A percentile compares a stretch with the other conserved stretches of the same genome.
Evolutionary conservation across 2,113 vertebrate genomes (phyloP).

Genomic region (Ovis aries): DNA sequence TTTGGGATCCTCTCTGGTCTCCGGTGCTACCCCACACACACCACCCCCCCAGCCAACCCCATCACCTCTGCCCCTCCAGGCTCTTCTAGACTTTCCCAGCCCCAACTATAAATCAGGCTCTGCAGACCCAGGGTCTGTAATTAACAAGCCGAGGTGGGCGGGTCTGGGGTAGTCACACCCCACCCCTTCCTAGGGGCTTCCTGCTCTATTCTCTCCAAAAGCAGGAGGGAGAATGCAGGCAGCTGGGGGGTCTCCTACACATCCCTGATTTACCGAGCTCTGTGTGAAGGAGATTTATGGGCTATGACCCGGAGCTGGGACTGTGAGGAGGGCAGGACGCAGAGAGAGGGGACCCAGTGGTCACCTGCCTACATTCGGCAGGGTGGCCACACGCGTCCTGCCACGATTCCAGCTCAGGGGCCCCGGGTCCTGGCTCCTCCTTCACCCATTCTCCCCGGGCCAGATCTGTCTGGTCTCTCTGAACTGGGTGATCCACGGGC

Average conservation of each 20-base stretch:
- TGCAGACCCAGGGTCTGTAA: slow-evolving; percentile 66
- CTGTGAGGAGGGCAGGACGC: neutral
- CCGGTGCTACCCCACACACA: neutral
- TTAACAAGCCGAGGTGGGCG: slow-evolving; percentile 53
- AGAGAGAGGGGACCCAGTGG: neutral
- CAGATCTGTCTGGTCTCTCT: fast-evolving
- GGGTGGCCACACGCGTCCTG: neutral
- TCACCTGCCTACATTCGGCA: slow-evolving; percentile 59
- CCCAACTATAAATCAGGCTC: slow-evolving; percentile 61
- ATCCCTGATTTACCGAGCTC: slow-evolving; percentile 74
- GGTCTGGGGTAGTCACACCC: slow-evolving; percentile 31
- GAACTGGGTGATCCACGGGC: fast-evolving
- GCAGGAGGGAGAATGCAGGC: neutral
- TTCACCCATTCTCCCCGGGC: neutral
- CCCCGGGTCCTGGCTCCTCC: neutral
- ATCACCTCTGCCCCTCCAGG: neutral
- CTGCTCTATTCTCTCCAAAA: slow-evolving; percentile 53
- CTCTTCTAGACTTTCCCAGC: neutral
- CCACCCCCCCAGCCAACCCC: neutral
- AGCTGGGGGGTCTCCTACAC: slow-evolving; percentile 30
- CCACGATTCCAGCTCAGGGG: fast-evolving
- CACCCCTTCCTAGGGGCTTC: slow-evolving; percentile 73
- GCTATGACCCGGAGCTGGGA: slow-evolving; percentile 49
- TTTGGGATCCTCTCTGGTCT: neutral
- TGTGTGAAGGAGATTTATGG: slow-evolving; percentile 78